phyloP scores from a whole-genome alignment of 2,888 invertebrate species.

The Acleris sparsana region DNA sequence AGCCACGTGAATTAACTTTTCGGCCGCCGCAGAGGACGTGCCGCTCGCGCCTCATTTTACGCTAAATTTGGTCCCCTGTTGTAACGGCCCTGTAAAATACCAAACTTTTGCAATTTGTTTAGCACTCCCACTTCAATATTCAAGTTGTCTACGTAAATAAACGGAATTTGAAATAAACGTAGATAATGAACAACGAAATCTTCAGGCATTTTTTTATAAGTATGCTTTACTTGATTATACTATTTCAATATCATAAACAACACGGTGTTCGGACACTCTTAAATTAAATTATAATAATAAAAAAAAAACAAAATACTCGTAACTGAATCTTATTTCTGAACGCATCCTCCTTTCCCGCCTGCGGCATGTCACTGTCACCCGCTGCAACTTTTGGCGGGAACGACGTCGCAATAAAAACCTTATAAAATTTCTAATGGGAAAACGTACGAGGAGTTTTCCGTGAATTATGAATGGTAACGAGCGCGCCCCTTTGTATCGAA shows the following conservation, averaged over 20 bases:
- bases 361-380: constrained; percentile 62
- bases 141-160: constrained; percentile 24
- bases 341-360: constrained; percentile 48
- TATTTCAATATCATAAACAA: too few relatives aligned
- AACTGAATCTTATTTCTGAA: constrained; percentile 44
- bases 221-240: too few relatives aligned
- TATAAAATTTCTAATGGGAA: constrained; percentile 82
- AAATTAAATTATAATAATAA: neutral
- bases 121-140: constrained; percentile 14
- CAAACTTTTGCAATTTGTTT: constrained; percentile 40
- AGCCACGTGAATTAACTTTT: constrained; percentile 47
- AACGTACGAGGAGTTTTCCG: constrained; percentile 79
- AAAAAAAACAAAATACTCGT: neutral
- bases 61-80: constrained; percentile 47
- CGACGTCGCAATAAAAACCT: constrained; percentile 75
- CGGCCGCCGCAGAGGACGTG: constrained; percentile 44
- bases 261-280: too few relatives aligned
- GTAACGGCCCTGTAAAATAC: constrained; percentile 44
- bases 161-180: neutral
- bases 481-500: constrained; percentile 63
- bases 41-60: constrained; percentile 43
- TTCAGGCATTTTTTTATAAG: neutral
- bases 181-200: neutral
- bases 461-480: constrained; percentile 84
- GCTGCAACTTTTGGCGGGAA: constrained; percentile 57